Evolutionary conservation across 2,888 invertebrate genomes (phyloP), one percentile per base, ranked within the genome.

Genomic region (Amphipoea oculea): DNA sequence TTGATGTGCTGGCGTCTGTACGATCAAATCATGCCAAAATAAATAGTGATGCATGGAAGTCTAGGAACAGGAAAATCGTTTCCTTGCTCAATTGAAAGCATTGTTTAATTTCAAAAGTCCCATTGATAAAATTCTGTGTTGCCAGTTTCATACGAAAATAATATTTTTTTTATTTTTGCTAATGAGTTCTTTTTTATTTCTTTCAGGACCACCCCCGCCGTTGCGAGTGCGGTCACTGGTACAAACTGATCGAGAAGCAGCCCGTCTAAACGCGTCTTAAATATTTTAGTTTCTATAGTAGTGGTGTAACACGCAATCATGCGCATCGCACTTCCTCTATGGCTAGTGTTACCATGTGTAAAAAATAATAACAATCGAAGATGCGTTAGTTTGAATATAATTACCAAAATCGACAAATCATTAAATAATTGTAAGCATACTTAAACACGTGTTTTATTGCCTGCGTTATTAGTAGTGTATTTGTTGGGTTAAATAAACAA

Each of bases 221-320:
- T 91, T 99, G 99, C 94, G 99, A 98, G 94, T 99, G 99, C 95
- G 99, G 99, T 79, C 98, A 99, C 94, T 99, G 99, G 99, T 99
- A 99, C 97, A 99, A 99, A 97, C 97, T 99, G 91, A 98, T 98
- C 81, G 98, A 98, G 95, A 98, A 98, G 95, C 97, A 97, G 87
- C 98, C 98, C 88, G 93, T 98, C 92, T 98, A 98, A 98, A 92
- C 84, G 89, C 92, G 73, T 82, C 80, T 73, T 48, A 95, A 76
- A 92, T 94, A 91, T 89, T 92, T 82, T 89, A 89, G 91, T 89
- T 94, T 95, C 91, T 91, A 90, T 92, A 93, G 96, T 96, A 96
- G 96, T 95, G 93, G 89, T 92, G 91, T 92, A 93, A 91, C 92
- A 89, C 91, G 93, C 94, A 94, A 92, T 92, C 91, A 86, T 79